Conservation (phyloP, 2,113 vertebrate species). For the Telmatochromis bifrenatus region DNA sequence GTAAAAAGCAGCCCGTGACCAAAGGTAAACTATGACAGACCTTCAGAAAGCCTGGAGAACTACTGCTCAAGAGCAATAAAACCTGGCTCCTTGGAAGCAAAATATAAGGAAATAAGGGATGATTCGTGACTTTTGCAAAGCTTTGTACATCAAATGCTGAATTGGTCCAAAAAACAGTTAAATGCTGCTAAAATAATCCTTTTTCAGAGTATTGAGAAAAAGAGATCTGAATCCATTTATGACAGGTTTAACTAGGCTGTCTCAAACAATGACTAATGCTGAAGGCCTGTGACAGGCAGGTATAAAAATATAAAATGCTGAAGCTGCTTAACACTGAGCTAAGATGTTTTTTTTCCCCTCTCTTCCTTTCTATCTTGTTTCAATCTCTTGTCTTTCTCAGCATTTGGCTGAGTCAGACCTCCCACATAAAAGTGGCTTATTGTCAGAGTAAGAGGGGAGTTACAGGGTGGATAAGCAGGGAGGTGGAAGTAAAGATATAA, state of each 20-base stretch:
- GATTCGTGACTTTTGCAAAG: neutral
- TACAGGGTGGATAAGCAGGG: slow-evolving; percentile 32
- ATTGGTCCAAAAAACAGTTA: neutral
- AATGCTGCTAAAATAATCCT: neutral
- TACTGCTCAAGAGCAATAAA: neutral
- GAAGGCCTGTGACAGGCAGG: neutral
- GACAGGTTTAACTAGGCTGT: neutral
- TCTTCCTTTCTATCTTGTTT: slow-evolving; percentile 1
- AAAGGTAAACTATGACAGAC: neutral
- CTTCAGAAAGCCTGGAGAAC: neutral
- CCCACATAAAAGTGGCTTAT: slow-evolving; percentile 54
- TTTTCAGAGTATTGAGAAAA: neutral
- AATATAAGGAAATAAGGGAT: neutral
- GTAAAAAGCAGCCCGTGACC: neutral
- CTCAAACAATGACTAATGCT: neutral
- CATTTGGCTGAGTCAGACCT: slow-evolving; percentile 47
- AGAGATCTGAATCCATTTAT: neutral
- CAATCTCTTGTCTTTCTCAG: slow-evolving; percentile 12
- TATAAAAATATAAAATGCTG: slow-evolving; percentile 25
- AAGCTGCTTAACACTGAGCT: neutral
- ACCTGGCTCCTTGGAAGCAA: neutral
- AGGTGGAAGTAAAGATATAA: slow-evolving; percentile 42
- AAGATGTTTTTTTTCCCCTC: neutral
- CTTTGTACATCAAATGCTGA: neutral
- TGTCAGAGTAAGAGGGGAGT: slow-evolving; percentile 42